Evolutionary conservation across 2,797 vertebrate genomes (phyloP).

Genomic region (Cuculus canorus): DNA sequence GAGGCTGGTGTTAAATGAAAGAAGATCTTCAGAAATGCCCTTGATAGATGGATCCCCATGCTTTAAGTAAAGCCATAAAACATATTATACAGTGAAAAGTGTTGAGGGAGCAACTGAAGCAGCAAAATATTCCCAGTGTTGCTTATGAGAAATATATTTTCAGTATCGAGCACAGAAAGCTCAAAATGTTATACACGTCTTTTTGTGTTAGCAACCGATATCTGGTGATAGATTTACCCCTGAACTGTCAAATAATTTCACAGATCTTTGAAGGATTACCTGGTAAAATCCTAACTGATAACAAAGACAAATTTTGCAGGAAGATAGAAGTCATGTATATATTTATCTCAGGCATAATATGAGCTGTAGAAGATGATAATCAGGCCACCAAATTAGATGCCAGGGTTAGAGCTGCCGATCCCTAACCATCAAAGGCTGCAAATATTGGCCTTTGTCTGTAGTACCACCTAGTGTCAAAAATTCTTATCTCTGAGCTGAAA

Average conservation of each 20-base stretch:
- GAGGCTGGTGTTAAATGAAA: not conserved
- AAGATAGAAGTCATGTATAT: not conserved
- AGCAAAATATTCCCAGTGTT: not conserved
- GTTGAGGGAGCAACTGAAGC: not conserved
- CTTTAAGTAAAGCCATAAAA: constrained; percentile 27
- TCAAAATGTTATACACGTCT: not conserved
- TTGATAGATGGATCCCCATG: not conserved
- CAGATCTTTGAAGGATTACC: not conserved
- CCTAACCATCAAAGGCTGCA: not conserved
- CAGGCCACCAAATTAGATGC: not conserved
- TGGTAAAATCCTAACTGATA: not conserved
- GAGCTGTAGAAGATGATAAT: not conserved
- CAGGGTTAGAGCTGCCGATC: not conserved
- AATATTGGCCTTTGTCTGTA: constrained; percentile 59
- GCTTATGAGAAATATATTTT: constrained; percentile 8
- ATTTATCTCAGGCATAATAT: not conserved
- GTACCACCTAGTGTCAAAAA: constrained; percentile 71
- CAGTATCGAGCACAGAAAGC: not conserved
- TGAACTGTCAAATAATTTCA: constrained; percentile 10
- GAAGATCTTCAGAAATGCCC: constrained; percentile 28
- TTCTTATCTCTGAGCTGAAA: not conserved
- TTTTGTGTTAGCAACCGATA: not conserved
- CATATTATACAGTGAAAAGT: not conserved
- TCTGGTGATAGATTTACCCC: not conserved
- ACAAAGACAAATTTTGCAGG: not conserved